Conservation (phyloP, 2,888 invertebrate genomes). For the Pollenia angustigena region DNA sequence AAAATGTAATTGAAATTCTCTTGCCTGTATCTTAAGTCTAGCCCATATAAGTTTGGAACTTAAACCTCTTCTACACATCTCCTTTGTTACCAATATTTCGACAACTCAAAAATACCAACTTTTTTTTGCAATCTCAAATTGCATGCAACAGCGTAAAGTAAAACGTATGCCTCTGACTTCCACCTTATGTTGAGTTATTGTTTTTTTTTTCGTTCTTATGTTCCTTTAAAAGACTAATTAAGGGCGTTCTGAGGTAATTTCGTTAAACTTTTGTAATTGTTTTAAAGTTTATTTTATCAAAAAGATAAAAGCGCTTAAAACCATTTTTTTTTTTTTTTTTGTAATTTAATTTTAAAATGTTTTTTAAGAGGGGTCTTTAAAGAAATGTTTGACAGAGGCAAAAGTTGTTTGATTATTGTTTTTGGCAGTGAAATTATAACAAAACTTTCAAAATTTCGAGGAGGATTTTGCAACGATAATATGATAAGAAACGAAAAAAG, state of each 20-base stretch:
- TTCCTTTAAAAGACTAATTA: slow-evolving; percentile 62
- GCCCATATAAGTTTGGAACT: no score
- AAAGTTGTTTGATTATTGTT: not conserved
- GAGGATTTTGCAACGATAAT: no score
- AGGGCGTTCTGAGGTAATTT: slow-evolving; percentile 66
- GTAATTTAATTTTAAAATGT: not conserved
- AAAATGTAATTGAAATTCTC: no score
- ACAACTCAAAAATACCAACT: not conserved
- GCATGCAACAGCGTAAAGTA: slow-evolving; percentile 49
- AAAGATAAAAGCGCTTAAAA: slow-evolving; percentile 4
- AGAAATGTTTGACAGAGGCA: not conserved
- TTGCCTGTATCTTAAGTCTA: no score
- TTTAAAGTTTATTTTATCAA: slow-evolving; percentile 28
- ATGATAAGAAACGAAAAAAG: no score
- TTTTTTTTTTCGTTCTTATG: slow-evolving; percentile 24
- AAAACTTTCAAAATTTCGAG: no score
- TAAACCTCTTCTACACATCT: no score
- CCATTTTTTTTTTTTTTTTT: not conserved
- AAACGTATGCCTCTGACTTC: slow-evolving; percentile 23
- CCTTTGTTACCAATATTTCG: not conserved
- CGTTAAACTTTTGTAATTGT: slow-evolving; percentile 56
- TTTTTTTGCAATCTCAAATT: not conserved
- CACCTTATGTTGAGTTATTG: slow-evolving; percentile 52
- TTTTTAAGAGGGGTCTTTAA: slow-evolving; percentile 20
- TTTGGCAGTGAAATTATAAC: not conserved